Conservation (phyloP, 2,113 vertebrate species). For the Benitochromis conjunctus region DNA sequence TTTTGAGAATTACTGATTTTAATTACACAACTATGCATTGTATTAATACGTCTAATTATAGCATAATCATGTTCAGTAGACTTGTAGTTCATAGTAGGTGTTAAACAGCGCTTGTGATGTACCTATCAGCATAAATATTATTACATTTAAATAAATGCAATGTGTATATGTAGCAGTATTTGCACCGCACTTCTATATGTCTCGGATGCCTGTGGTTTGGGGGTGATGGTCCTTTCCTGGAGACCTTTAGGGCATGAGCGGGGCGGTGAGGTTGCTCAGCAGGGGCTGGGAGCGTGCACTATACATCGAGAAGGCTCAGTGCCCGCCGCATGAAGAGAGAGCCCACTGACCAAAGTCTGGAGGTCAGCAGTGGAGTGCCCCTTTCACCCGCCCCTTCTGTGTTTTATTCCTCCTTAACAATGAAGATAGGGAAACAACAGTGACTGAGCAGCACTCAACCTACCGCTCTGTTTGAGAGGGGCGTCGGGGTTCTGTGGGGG, state of each 20-base stretch:
- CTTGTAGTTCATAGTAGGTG: background rate
- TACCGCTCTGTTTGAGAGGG: conserved; percentile 34
- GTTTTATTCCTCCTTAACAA: conserved; percentile 61
- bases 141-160: background rate
- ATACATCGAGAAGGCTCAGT: conserved; percentile 13
- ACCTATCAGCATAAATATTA: background rate
- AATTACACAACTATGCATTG: background rate
- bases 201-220: background rate
- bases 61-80: background rate
- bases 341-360: conserved; percentile 51
- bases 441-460: conserved; percentile 57
- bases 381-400: conserved; percentile 27
- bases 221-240: background rate
- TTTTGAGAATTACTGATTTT: background rate
- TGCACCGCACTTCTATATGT: background rate
- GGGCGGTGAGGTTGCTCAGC: conserved; percentile 54
- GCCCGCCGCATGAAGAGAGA: conserved; percentile 17
- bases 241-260: conserved; percentile 11
- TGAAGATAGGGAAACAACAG: conserved; percentile 52
- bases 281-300: conserved; percentile 53
- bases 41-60: background rate
- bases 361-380: conserved; percentile 62
- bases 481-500: background rate
- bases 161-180: background rate
- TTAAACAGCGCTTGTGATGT: background rate